Evolutionary conservation across 1,140 invertebrate genomes (phyloP).

Genomic region (Amphibalanus amphitrite): DNA sequence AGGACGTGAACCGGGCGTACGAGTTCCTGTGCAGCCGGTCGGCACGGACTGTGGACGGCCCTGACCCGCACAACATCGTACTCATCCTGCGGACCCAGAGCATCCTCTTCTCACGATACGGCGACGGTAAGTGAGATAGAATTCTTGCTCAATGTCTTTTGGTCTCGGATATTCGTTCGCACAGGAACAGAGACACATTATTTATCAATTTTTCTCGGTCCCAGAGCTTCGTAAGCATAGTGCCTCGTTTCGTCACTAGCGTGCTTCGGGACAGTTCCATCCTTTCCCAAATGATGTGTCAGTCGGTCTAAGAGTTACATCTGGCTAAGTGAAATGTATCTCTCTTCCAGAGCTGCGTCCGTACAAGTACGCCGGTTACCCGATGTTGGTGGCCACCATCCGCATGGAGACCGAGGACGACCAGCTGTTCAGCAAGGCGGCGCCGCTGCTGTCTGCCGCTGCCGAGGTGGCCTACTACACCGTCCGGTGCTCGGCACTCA

Average conservation of each 20-base stretch:
- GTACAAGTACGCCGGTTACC: slow-evolving; percentile 98
- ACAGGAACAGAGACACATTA: too few species aligned
- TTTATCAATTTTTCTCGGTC: too few species aligned
- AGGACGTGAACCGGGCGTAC: slow-evolving; percentile 88
- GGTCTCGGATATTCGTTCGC: too few species aligned
- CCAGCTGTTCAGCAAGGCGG: slow-evolving; percentile 72
- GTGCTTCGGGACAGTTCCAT: too few species aligned
- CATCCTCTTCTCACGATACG: slow-evolving; percentile 85
- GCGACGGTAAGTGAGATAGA: slow-evolving; percentile 59
- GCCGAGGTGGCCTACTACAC: slow-evolving; percentile 92
- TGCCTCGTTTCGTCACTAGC: too few species aligned
- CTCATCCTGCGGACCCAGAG: slow-evolving; percentile 88
- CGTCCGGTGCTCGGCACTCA: slow-evolving; percentile 86
- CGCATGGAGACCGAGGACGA: slow-evolving; percentile 84
- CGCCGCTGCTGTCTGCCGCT: slow-evolving; percentile 69
- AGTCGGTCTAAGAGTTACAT: too few species aligned
- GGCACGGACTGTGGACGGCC: slow-evolving; percentile 68
- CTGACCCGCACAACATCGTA: slow-evolving; percentile 90
- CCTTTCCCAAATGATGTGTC: too few species aligned
- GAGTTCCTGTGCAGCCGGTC: slow-evolving; percentile 92
- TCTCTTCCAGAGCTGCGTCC: slow-evolving; percentile 58
- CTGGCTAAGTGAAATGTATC: too few species aligned
- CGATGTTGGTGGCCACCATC: slow-evolving; percentile 91
- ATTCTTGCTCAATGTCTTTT: too few species aligned
- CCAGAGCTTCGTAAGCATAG: too few species aligned